Conservation (phyloP, 2,113 vertebrate species). For the Synchiropus splendidus region DNA sequence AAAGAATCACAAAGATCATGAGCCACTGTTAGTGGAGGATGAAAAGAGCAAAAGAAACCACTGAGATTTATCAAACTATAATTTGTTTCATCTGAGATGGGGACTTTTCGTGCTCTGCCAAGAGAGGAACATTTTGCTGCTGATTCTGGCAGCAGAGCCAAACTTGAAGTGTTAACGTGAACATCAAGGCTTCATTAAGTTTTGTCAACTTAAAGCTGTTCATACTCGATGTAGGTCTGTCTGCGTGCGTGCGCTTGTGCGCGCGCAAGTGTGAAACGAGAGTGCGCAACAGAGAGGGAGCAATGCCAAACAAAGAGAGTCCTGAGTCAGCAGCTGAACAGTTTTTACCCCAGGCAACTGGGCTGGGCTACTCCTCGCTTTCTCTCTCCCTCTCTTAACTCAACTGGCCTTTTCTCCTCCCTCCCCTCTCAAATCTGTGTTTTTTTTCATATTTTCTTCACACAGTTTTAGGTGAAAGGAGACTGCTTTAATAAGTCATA, state of each 20-base stretch:
- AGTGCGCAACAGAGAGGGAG: constrained; percentile 39
- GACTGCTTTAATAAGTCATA: constrained; percentile 13
- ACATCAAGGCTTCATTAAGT: constrained; percentile 17
- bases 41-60: constrained; percentile 38
- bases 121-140: constrained; percentile 28
- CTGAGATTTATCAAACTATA: constrained; percentile 45
- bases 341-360: constrained; percentile 71
- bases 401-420: constrained; percentile 18
- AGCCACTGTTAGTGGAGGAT: constrained; percentile 38
- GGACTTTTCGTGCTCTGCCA: constrained; percentile 9
- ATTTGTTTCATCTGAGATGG: constrained; percentile 48
- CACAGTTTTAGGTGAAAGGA: constrained; percentile 26
- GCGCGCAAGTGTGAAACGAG: constrained; percentile 29
- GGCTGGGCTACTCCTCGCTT: constrained; percentile 53
- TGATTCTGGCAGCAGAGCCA: no score
- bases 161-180: constrained; percentile 30
- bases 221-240: constrained; percentile 6
- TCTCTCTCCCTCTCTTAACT: constrained; percentile 16
- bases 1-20: constrained; percentile 33
- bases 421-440: constrained; percentile 34
- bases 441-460: constrained; percentile 53
- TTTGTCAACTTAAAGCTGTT: constrained; percentile 29
- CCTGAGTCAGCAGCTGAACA: constrained; percentile 74
- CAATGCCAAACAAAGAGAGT: constrained; percentile 75
- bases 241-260: constrained; percentile 31